Evolutionary conservation across 2,797 vertebrate genomes (phyloP).

Genomic region (Chloroceryle amazona): DNA sequence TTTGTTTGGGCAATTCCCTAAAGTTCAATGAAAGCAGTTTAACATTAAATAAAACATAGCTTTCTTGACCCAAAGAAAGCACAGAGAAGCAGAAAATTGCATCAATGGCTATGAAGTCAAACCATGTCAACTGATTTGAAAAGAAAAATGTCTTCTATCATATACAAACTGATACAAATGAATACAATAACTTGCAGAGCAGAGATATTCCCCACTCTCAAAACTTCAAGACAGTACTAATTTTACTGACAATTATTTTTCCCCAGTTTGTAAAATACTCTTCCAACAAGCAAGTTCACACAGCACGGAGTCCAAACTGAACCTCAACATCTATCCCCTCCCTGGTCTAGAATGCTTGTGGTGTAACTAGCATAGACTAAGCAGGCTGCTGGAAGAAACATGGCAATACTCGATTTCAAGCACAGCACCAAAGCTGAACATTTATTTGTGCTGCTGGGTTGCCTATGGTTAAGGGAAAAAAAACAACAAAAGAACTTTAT

Average conservation of each 20-base stretch:
- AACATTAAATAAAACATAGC: background rate
- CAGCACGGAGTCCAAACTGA: background rate
- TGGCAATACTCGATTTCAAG: background rate
- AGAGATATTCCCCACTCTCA: background rate
- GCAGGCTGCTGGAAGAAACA: background rate
- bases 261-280: background rate
- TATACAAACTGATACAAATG: background rate
- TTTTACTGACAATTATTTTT: background rate
- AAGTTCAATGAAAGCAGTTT: conserved; percentile 3
- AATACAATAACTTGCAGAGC: background rate
- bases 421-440: background rate
- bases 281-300: background rate
- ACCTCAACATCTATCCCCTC: background rate
- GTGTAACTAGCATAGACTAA: background rate
- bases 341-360: background rate
- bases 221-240: background rate
- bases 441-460: background rate
- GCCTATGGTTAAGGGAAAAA: background rate
- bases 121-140: background rate
- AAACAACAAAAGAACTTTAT: background rate
- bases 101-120: background rate
- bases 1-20: background rate
- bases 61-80: background rate
- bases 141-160: background rate
- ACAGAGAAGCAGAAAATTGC: background rate